Evolutionary conservation across 1,140 invertebrate genomes (phyloP).

Genomic region (Trissolcus basalis): DNA sequence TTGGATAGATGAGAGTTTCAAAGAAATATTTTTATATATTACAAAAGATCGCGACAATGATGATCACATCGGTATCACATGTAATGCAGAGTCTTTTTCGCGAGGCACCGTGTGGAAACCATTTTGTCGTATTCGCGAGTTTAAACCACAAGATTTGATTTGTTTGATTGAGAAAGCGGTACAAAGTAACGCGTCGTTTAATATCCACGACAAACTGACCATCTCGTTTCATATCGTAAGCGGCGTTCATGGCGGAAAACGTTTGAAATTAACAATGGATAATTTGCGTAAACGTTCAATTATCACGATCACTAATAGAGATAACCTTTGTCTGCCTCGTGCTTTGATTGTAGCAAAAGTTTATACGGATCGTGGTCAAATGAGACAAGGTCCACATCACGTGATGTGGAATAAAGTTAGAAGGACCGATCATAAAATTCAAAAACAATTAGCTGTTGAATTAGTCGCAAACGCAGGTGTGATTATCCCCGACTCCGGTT

Average conservation of each 20-base stretch:
- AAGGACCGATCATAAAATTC: background rate
- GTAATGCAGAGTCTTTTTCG: too few species aligned
- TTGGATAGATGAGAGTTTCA: too few species aligned
- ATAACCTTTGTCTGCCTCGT: constrained; percentile 2
- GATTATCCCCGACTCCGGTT: background rate
- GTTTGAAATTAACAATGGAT: background rate
- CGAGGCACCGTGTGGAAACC: too few species aligned
- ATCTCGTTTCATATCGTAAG: background rate
- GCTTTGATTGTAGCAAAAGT: constrained; percentile 1
- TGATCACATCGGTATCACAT: too few species aligned
- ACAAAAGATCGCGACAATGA: too few species aligned
- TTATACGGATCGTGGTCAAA: background rate
- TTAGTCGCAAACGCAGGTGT: background rate
- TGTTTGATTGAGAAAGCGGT: too few species aligned
- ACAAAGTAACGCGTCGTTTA: too few species aligned
- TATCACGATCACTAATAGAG: constrained; percentile 1
- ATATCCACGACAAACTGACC: too few species aligned
- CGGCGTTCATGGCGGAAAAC: background rate
- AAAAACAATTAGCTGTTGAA: background rate
- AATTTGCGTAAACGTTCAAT: background rate
- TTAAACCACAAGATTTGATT: too few species aligned
- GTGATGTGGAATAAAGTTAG: constrained; percentile 1
- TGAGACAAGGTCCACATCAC: background rate
- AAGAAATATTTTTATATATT: too few species aligned
- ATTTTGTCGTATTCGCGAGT: too few species aligned